These are phyloP conservation scores for Drosophila kikkawai DNA, from an alignment of 1,140 invertebrate genomes.

Conservation along the genomic window DNA sequence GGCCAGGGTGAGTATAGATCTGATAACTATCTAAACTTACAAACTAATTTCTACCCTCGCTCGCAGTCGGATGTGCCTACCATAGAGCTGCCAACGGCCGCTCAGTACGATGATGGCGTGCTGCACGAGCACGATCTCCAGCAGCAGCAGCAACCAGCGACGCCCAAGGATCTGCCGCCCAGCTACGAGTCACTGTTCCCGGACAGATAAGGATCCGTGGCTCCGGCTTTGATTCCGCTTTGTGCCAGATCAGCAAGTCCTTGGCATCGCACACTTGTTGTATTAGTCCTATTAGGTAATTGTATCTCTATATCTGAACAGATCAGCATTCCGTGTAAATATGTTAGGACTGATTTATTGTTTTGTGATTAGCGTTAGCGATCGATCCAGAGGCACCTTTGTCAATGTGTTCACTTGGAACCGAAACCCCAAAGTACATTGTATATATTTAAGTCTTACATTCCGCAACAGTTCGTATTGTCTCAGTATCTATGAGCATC, in stretches of 20 bases:
- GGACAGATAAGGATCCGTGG: constrained; percentile 72
- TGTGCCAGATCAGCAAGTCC: constrained; percentile 64
- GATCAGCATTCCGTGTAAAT: constrained; percentile 67
- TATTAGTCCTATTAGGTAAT: constrained; percentile 52
- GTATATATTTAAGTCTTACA: constrained; percentile 16
- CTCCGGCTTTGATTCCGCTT: constrained; percentile 40
- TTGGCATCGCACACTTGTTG: constrained; percentile 47
- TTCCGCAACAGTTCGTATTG: constrained; percentile 2
- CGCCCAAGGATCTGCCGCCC: constrained; percentile 82
- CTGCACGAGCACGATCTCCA: constrained; percentile 45
- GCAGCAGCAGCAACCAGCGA: constrained; percentile 58
- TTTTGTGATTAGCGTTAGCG: constrained; percentile 62
- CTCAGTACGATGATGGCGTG: constrained; percentile 44
- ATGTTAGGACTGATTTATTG: constrained; percentile 72
- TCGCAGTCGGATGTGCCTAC: constrained; percentile 70
- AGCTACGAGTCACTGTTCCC: constrained; percentile 83
- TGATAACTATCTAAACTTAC: background rate
- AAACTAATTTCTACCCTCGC: background rate
- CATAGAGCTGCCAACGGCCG: constrained; percentile 66
- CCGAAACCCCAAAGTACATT: constrained; percentile 14
- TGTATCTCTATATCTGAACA: constrained; percentile 28
- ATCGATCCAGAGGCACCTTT: constrained; percentile 14
- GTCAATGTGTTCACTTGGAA: constrained; percentile 64
- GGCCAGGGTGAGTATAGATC: constrained; percentile 46
- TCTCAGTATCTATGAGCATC: constrained; percentile 1